These are phyloP conservation scores for Pionites leucogaster DNA, from an alignment of 2,113 vertebrate species.

Conservation along the genomic window DNA sequence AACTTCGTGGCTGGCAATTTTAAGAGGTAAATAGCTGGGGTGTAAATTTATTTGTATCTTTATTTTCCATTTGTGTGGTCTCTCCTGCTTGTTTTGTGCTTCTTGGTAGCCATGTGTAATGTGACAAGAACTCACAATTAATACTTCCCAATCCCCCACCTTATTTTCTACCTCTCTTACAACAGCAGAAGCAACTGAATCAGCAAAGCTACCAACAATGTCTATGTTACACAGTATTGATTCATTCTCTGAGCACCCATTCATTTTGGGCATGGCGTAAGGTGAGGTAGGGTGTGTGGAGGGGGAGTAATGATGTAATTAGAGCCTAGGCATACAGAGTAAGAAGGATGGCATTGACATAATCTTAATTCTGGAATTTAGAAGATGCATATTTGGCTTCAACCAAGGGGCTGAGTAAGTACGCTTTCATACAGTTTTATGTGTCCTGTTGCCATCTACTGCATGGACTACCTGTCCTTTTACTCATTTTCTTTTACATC, in stretches of 20 bases:
- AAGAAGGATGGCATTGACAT: background rate
- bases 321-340: background rate
- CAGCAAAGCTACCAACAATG: background rate
- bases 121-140: background rate
- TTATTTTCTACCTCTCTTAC: background rate
- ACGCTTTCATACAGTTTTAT: background rate
- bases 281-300: background rate
- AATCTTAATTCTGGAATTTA: background rate
- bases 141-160: background rate
- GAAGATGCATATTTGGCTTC: background rate
- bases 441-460: background rate
- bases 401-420: background rate
- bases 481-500: background rate
- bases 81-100: background rate
- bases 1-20: background rate
- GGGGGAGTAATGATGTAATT: background rate
- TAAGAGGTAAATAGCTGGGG: background rate
- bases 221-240: background rate
- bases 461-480: background rate
- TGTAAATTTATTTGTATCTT: background rate
- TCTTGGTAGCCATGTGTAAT: background rate
- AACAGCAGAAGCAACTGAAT: constrained; percentile 7
- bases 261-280: background rate
- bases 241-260: constrained; percentile 8
- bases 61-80: background rate